Conservation (phyloP, 2,888 invertebrate genomes). For the Mongoloraphidia duomilia region DNA sequence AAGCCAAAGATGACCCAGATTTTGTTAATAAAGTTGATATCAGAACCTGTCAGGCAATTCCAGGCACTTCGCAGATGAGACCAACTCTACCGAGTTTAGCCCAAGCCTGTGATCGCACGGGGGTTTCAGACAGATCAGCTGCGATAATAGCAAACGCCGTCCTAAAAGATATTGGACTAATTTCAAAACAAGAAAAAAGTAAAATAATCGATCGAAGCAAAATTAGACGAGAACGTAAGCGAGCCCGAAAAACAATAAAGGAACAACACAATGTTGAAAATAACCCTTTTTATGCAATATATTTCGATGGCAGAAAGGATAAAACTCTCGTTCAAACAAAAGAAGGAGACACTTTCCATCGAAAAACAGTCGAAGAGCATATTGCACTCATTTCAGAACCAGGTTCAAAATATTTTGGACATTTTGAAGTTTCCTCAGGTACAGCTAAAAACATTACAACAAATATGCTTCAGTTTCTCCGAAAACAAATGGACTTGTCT, state of each 20-base stretch:
- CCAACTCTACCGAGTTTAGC: slow-evolving; percentile 6
- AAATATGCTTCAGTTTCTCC: neutral
- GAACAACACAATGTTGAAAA: neutral
- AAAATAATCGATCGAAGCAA: slow-evolving; percentile 11
- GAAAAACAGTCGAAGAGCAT: slow-evolving; percentile 11
- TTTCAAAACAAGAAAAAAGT: slow-evolving; percentile 4
- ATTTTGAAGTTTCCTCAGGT: slow-evolving; percentile 9
- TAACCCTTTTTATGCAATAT: slow-evolving; percentile 2
- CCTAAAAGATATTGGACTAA: slow-evolving; percentile 7
- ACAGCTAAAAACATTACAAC: slow-evolving; percentile 5
- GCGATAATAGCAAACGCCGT: slow-evolving; percentile 10
- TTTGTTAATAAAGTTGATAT: neutral
- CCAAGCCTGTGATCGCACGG: slow-evolving; percentile 8
- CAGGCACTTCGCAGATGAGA: slow-evolving; percentile 7
- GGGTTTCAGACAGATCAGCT: slow-evolving; percentile 11
- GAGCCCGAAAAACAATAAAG: slow-evolving; percentile 2
- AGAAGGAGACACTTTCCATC: slow-evolving; percentile 5
- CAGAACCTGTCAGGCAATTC: neutral
- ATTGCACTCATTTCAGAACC: slow-evolving; percentile 11
- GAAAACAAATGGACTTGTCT: neutral
- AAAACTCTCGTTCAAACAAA: slow-evolving; percentile 8
- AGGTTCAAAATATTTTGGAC: slow-evolving; percentile 12
- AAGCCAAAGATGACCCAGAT: neutral
- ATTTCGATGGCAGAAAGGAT: slow-evolving; percentile 14
- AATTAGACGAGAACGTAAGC: slow-evolving; percentile 9